A percentile compares a stretch with the other conserved stretches of the same genome.
phyloP scores from a whole-genome alignment of 2,888 invertebrate species.

The Geophilus truncorum region DNA sequence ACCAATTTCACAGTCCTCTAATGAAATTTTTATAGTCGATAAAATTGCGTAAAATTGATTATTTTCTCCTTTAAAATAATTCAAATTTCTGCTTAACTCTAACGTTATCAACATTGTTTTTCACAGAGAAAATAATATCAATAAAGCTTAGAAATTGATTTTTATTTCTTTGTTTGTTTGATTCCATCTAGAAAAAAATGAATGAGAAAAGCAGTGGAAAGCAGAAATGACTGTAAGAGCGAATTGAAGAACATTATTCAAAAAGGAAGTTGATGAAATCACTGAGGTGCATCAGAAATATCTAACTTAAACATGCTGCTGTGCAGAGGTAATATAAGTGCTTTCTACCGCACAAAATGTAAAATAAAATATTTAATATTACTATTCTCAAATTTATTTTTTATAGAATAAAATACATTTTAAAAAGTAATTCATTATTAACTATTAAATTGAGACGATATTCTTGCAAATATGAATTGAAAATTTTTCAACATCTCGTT shows the following conservation, averaged over 20 bases:
- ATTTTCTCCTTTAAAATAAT: no score
- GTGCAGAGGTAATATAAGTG: neutral
- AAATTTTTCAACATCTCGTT: neutral
- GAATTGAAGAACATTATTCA: conserved; percentile 20
- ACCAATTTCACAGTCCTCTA: neutral
- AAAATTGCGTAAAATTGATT: no score
- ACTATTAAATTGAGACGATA: neutral
- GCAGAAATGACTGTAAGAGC: neutral
- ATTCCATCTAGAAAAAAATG: neutral
- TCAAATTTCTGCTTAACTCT: no score
- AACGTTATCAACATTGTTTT: neutral
- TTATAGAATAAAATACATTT: neutral
- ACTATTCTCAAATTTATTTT: neutral
- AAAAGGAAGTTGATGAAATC: neutral
- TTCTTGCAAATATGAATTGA: neutral
- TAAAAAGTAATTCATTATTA: neutral
- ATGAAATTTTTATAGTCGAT: no score
- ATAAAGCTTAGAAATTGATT: neutral
- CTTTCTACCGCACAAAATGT: neutral
- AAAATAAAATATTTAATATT: neutral
- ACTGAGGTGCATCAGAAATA: neutral
- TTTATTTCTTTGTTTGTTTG: neutral
- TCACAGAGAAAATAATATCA: neutral
- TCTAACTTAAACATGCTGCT: neutral
- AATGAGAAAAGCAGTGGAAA: neutral